Percentiles rank a stretch among this genome's conserved stretches.
phyloP scores from a whole-genome alignment of 2,113 vertebrate species.

The Setophaga petechia region DNA sequence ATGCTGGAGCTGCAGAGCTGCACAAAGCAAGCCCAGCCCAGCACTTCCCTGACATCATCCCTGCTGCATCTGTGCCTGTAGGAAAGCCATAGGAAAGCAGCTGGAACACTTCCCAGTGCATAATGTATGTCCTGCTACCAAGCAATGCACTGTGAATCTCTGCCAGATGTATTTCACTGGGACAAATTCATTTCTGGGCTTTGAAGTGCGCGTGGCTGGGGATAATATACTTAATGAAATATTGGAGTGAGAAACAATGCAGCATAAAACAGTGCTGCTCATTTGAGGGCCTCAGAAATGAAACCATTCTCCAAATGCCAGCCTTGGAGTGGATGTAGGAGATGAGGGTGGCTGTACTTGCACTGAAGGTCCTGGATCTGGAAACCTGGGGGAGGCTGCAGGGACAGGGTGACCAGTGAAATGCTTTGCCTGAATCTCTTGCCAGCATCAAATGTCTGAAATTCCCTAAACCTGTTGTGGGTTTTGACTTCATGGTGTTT shows the following conservation, averaged over 20 bases:
- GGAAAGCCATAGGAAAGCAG: conserved; percentile 7
- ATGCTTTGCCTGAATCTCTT: background rate
- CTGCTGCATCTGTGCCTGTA: conserved; percentile 3
- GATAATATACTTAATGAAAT: conserved; percentile 14
- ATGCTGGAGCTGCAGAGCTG: background rate
- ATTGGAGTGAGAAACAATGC: background rate
- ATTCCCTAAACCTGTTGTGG: background rate
- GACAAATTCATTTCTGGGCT: background rate
- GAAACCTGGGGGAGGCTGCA: accelerated
- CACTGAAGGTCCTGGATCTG: background rate
- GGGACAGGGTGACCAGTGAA: background rate
- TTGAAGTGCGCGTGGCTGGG: background rate
- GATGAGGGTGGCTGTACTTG: background rate
- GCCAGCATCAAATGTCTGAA: background rate
- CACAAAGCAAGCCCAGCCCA: background rate
- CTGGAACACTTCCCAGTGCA: background rate
- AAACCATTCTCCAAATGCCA: background rate
- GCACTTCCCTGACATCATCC: conserved; percentile 30
- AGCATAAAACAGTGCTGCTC: background rate
- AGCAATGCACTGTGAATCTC: background rate
- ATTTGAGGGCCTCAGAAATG: background rate
- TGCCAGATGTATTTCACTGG: conserved; percentile 29
- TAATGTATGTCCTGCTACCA: conserved; percentile 42
- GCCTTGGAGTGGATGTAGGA: background rate
- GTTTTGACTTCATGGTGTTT: background rate